Evolutionary conservation across 1,140 invertebrate genomes (phyloP), one percentile per base, ranked within the genome.

Genomic region (Cotesia chilonis): DNA sequence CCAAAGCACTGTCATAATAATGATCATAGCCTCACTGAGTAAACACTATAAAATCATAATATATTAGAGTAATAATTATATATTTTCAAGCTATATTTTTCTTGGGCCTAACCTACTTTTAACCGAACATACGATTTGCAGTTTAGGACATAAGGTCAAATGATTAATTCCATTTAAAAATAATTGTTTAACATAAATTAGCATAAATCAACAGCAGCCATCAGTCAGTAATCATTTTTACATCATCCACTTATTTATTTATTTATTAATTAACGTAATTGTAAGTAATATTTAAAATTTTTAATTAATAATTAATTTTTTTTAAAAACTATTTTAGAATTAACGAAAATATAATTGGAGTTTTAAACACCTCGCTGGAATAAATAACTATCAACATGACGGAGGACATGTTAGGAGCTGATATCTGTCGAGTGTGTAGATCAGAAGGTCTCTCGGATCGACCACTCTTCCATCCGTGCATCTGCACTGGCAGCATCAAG

Each of bases 401-500:
- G 83, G 86, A 87, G 84, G 88, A 89, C 83, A 83, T 87, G 81
- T 88, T 86, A 79, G 86, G 88, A 84, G 84, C 88, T 78, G 96
- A 98, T 88, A 98, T 99, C 81, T 99, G 98, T 87, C 92, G 98
- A 75, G 98, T 99, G 68, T 99, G 98, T 88, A 90, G 98, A 73
- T 97, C 95, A 75, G 97, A 99, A 83, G 96, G 94, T 51, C 88
- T 92, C 37, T 80, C 90, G 7, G 95, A 96, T 74, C 90, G 95
- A 76, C 96, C 95, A 0, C 87, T 99, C 3, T 99, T 97, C 84
- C 96, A 99, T 88, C 98, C 98, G 0, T 99, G 98, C 87, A 97
- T 99, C 66, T 99, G 98, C 85, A 98, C 97, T 9, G 98, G 98
- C 57, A 98, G 95, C 75, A 99, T 99, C 73, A 99, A 99, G 88